Conservation (phyloP, 2,113 vertebrate genomes). For the Motacilla alba region DNA sequence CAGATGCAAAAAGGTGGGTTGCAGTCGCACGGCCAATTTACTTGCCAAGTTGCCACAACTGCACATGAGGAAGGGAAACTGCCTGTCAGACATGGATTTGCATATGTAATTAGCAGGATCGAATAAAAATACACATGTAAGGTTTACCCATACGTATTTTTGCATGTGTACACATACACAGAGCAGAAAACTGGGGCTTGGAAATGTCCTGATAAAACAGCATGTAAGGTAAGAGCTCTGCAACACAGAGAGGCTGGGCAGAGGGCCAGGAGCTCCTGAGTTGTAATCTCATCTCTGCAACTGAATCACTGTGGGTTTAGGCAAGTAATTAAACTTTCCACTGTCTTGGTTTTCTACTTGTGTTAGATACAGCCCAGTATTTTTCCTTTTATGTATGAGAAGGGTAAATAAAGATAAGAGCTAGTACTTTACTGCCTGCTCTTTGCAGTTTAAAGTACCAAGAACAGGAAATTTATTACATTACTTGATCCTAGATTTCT, state of each 20-base stretch:
- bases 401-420: neutral
- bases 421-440: neutral
- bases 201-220: neutral
- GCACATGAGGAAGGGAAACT: neutral
- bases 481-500: neutral
- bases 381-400: neutral
- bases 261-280: neutral
- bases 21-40: neutral
- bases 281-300: slow-evolving; percentile 44
- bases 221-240: neutral
- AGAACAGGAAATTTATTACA: neutral
- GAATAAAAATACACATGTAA: neutral
- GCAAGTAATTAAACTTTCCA: slow-evolving; percentile 52
- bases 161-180: neutral
- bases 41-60: neutral
- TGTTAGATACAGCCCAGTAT: neutral
- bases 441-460: neutral
- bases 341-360: slow-evolving; percentile 33
- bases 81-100: neutral
- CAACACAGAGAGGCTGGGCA: neutral
- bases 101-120: neutral
- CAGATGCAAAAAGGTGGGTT: neutral
- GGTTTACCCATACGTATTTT: neutral
- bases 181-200: neutral
- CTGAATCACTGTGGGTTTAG: slow-evolving; percentile 35